phyloP scores from a whole-genome alignment of 1,140 invertebrate genomes.

The Tenebrio molitor region DNA sequence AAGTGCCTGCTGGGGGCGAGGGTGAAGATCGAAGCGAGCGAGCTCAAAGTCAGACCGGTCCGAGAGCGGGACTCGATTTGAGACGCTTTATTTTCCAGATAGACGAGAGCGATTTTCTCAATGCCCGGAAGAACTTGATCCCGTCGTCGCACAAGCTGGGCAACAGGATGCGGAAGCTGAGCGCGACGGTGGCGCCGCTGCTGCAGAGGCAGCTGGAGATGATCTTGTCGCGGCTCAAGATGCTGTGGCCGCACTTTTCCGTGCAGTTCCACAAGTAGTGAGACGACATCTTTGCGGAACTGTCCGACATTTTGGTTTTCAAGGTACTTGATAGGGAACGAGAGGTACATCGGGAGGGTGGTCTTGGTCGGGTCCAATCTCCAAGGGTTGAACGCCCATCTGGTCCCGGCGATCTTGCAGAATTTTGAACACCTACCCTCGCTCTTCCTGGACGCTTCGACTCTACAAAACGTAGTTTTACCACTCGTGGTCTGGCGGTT shows the following conservation, averaged over 20 bases:
- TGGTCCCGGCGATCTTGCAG: constrained; percentile 86
- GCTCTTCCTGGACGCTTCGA: constrained; percentile 79
- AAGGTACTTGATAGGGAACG: constrained; percentile 64
- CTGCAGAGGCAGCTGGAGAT: constrained; percentile 59
- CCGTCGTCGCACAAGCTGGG: constrained; percentile 69
- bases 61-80: background rate
- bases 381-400: constrained; percentile 69
- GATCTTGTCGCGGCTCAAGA: constrained; percentile 56
- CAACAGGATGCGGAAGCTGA: constrained; percentile 58
- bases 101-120: constrained; percentile 74
- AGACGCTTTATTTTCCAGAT: constrained; percentile 66
- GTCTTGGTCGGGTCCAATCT: constrained; percentile 72
- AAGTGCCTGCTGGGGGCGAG: constrained; percentile 74
- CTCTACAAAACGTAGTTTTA: constrained; percentile 53
- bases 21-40: constrained; percentile 82
- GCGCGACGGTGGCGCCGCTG: constrained; percentile 56
- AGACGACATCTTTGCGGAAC: background rate
- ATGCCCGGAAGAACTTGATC: constrained; percentile 75
- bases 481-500: background rate
- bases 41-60: constrained; percentile 75
- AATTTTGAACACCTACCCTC: constrained; percentile 85
- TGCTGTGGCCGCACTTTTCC: constrained; percentile 62
- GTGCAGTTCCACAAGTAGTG: constrained; percentile 57
- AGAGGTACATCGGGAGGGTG: constrained; percentile 72
- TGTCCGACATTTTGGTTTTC: background rate